phyloP scores from a whole-genome alignment of 1,140 invertebrate species.

The Macrobrachium nipponense region DNA sequence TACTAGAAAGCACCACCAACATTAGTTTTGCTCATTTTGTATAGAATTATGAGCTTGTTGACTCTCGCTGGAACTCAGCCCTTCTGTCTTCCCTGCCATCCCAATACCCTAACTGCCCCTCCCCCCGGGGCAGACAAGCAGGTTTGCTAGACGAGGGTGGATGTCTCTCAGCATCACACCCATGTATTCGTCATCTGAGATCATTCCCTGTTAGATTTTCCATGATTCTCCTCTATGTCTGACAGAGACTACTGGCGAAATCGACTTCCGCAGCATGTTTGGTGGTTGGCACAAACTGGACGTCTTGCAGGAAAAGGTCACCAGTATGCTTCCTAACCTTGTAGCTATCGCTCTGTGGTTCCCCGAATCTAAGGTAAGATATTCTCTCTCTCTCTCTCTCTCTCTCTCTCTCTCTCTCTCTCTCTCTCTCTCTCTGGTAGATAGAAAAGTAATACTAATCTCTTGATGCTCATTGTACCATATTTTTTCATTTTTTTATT shows the following conservation, averaged over 20 bases:
- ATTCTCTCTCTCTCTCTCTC: constrained; percentile 27
- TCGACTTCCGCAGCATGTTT: not conserved
- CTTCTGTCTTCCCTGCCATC: too few relatives aligned
- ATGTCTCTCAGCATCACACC: too few relatives aligned
- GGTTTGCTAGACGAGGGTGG: too few relatives aligned
- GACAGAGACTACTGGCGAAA: constrained; percentile 18
- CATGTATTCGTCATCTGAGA: too few relatives aligned
- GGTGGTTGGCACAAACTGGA: constrained; percentile 11
- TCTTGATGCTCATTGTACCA: not conserved
- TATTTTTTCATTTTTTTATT: not conserved
- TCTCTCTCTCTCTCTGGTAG: constrained; percentile 16
- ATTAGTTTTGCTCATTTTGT: too few relatives aligned
- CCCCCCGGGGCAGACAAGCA: too few relatives aligned
- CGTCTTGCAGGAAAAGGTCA: not conserved
- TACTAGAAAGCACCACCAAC: too few relatives aligned
- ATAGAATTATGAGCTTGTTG: too few relatives aligned
- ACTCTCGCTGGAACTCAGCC: too few relatives aligned
- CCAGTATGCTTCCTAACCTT: not conserved
- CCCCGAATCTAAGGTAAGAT: constrained; percentile 30
- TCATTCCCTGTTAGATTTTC: too few relatives aligned
- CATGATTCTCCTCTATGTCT: not conserved
- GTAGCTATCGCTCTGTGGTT: constrained; percentile 34
- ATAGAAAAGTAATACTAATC: constrained; percentile 12
- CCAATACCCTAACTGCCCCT: too few relatives aligned
- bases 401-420: constrained; percentile 37